These are phyloP conservation scores for Felis chaus DNA, from an alignment of 2,113 vertebrate genomes.

Conservation along the genomic window DNA sequence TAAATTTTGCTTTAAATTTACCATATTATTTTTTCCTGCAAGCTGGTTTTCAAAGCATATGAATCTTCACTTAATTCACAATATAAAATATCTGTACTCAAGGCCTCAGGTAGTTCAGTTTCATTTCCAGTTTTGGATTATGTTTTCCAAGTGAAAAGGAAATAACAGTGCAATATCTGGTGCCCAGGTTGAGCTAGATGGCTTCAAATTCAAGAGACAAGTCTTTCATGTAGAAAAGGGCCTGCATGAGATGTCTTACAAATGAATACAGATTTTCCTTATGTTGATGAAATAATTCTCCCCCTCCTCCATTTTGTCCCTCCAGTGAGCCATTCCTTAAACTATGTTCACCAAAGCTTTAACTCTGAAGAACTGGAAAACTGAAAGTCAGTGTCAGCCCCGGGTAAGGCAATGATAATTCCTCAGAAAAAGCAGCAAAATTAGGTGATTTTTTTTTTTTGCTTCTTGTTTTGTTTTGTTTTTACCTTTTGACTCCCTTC, in stretches of 20 bases:
- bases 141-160: background rate
- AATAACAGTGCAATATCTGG: background rate
- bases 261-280: background rate
- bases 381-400: too few species aligned
- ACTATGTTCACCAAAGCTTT: background rate
- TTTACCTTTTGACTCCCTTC: background rate
- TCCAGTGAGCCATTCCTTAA: background rate
- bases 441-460: background rate
- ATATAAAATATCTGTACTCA: background rate
- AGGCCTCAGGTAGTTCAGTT: background rate
- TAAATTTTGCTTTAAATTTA: slow-evolving; percentile 8
- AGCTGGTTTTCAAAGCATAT: background rate
- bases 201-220: background rate
- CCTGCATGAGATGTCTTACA: background rate
- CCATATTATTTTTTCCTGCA: background rate
- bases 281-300: background rate
- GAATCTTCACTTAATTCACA: background rate
- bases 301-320: background rate
- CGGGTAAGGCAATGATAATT: background rate
- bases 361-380: background rate
- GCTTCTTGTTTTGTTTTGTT: background rate
- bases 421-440: background rate
- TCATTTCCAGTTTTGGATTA: background rate
- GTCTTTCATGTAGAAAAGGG: background rate
- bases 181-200: background rate